phyloP scores from a whole-genome alignment of 2,888 invertebrate species.

The Patella depressa region DNA sequence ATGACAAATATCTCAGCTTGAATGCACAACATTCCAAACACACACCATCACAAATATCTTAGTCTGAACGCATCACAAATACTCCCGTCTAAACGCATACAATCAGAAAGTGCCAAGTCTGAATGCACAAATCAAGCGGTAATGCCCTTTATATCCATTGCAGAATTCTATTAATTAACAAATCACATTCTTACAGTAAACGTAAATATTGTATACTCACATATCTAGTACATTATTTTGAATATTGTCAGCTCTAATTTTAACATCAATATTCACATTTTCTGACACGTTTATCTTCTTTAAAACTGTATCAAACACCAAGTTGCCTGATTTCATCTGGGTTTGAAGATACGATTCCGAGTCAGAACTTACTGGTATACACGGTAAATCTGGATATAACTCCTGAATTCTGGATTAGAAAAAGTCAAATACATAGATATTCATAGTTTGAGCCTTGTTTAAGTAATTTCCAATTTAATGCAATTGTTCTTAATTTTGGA shows the following conservation, averaged over 20 bases:
- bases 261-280: background rate
- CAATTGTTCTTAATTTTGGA: too few species aligned
- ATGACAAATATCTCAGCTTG: too few species aligned
- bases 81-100: too few species aligned
- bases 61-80: too few species aligned
- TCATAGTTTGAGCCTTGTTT: too few species aligned
- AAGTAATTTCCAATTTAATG: too few species aligned
- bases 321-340: constrained; percentile 28
- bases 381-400: constrained; percentile 24
- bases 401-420: constrained; percentile 28
- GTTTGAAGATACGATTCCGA: constrained; percentile 41
- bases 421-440: background rate
- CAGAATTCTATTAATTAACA: background rate
- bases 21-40: too few species aligned
- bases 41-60: too few species aligned
- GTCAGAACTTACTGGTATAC: constrained; percentile 45
- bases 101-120: too few species aligned
- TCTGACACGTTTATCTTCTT: constrained; percentile 16
- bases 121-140: too few species aligned
- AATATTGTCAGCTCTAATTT: background rate
- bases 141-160: background rate
- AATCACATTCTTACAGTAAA: background rate
- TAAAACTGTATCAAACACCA: constrained; percentile 34
- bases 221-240: constrained; percentile 8
- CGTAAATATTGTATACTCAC: background rate